A percentile compares a stretch with the other conserved stretches of the same genome.
Conservation (phyloP, 1,140 invertebrate species). For the Dreissena polymorpha region DNA sequence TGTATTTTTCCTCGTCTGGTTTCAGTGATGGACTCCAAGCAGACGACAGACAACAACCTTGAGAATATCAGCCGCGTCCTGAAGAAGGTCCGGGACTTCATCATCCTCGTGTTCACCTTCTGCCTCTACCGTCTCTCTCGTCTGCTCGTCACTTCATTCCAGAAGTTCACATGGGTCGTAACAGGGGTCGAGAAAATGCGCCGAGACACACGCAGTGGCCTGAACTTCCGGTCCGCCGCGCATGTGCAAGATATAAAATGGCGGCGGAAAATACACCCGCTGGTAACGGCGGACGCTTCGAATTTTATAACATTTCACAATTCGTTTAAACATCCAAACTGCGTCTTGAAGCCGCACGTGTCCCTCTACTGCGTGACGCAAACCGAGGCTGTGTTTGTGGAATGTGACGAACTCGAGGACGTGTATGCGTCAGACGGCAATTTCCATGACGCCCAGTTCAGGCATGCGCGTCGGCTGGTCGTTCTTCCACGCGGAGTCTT, state of each 20-base stretch:
- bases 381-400: constrained; percentile 73
- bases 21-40: constrained; percentile 57
- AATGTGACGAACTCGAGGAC: constrained; percentile 62
- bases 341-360: constrained; percentile 72
- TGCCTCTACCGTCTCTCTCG: constrained; percentile 66
- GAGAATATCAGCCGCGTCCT: constrained; percentile 73
- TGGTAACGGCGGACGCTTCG: constrained; percentile 66
- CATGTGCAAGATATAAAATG: constrained; percentile 75
- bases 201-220: constrained; percentile 68
- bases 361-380: constrained; percentile 73
- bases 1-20: not conserved
- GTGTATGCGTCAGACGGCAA: constrained; percentile 58
- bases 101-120: constrained; percentile 65
- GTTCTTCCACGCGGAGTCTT: constrained; percentile 74
- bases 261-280: constrained; percentile 69
- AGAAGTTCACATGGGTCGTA: constrained; percentile 75
- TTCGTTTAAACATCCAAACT: constrained; percentile 73
- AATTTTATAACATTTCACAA: constrained; percentile 75
- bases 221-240: constrained; percentile 75
- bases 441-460: constrained; percentile 65
- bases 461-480: constrained; percentile 69
- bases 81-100: constrained; percentile 70
- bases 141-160: constrained; percentile 69
- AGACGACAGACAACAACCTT: constrained; percentile 66
- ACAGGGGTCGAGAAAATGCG: constrained; percentile 72